Base-by-base conservation (phyloP, 2,797 vertebrate genomes). In the Pteropus rufus region DNA sequence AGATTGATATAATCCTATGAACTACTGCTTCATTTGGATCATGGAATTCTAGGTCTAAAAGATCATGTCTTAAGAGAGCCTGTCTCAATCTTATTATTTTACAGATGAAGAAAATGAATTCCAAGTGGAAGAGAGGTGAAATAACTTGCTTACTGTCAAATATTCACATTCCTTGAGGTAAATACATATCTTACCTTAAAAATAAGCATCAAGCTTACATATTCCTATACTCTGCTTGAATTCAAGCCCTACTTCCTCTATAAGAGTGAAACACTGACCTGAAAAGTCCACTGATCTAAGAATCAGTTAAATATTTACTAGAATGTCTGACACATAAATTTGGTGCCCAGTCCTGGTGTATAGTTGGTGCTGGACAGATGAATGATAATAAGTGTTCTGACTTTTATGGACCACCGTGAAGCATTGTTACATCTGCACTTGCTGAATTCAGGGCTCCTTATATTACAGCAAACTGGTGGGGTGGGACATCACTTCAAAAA, bases 401-500 rank as follows among this genome's bases (percentile, higher is more conserved):
- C 3, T 34, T 14, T 14, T n/a, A 82, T 44, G 8, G 24, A 69
- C 4, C 4, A 16, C 14, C 36, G 3, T 10, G 12, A 12, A 58
- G n/a, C 21, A 19, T 18, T 77, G 36, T 54, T 54, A 73, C 10
- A 16, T 2, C 10, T 58, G 12, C 5, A 16, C n/a, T 19, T 72
- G 14, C 89, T 21, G 14, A 76, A 88, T 9, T 9, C 26, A 72
- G 1, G 19, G 5, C 2, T 88, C 15, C 31, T 58, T 69, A 21
- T 16, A 10, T 46, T 8, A 44, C 3, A 62, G 80, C 1, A 62
- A 56, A 70, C 39, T n/a, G 19, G 9, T 5, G 6, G 5, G 11
- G 2, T 49, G 19, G 58, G 12, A 2, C n/a, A 21, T 77, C 19
- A 21, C 7, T 95, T 65, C 91, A 34, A 23, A 97, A 88, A 92